Base-by-base conservation (phyloP, 2,113 vertebrate species). In the Rhinoptilus africanus region DNA sequence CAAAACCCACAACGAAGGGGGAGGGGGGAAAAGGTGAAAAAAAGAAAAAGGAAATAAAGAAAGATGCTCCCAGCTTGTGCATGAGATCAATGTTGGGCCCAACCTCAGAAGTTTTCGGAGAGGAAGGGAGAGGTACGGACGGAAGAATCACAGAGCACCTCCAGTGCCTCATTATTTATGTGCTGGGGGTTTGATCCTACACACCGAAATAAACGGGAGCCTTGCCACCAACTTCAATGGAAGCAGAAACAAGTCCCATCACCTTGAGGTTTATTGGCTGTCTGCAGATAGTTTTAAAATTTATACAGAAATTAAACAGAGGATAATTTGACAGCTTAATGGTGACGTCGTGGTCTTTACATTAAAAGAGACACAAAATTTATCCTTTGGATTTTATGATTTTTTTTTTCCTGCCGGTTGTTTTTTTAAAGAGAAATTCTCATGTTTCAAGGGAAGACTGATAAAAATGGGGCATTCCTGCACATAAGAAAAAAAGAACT, bases 151-250 rank as follows among this genome's bases (percentile, higher is more conserved):
- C 16, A 82, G 69, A 82, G 85, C 35, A 56, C 71, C 53, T 93
- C 85, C 85, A 41, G 66, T 45, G 77, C 54, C 7, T n/a, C 57
- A 54, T 96, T 96, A 95, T 97, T 96, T 95, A 93, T 96, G 94
- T 71, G 86, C 73, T 48, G 60, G 53, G 77, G 77, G 89, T 85
- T 97, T 97, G 94, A 93, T 97, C 93, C 91, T 91, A 86, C 89
- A 93, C 95, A 94, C 72, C 17, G 8, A 86, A 78, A 93, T 69
- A 91, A 92, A 92, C 73, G 95, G 80, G 94, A 95, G 86, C 50
- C 81, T 95, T 96, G 95, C 97, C 96, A 95, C 81, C 41, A n/a
- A 88, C 95, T 97, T 95, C 96, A 96, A 47, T 95, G 77, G 84
- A 86, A 82, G 62, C 50, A 96, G 80, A 89, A 95, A 95, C 83